Evolutionary conservation across 2,888 invertebrate species (phyloP), one percentile per base, ranked within the genome.

Genomic region (Meliscaeva auricollis): DNA sequence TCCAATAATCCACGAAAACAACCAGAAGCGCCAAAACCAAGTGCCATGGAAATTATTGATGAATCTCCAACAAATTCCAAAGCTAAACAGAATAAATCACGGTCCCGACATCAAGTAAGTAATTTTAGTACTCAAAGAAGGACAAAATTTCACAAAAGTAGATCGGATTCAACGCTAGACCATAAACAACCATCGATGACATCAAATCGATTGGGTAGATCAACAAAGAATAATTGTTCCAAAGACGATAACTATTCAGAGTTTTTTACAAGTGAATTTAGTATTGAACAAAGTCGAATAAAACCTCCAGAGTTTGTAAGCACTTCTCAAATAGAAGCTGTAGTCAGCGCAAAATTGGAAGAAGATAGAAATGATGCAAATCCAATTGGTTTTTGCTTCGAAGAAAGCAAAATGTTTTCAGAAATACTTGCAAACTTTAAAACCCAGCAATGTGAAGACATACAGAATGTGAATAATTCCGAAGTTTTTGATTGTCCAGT

Each of bases 221-320:
- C 74, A 3, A 60, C 15, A 1, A 54, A 46, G 7, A 38, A 13
- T 11, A 20, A 50, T 5, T 13, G 7, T 6, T 48, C 79, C 32
- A 79, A 60, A 68, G 80, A 75, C 26, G 80, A 84, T 8, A 74
- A 66, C 20, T 89, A 90, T 30, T 90, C 92, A 0, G 88, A 90
- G 5, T 90, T 90, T 11, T 91, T 92, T 52, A 88, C 88, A 22
- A 91, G 90, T 73, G 90, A 91, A 26, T 91, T 92, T 73, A 88
- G 88, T 11, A 77, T 89, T 48, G 88, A 89, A 1, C 87, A 88
- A 20, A 81, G 87, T 17, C 11, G 73, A 17, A 44, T 15, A 0
- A 75, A 50, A 26, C 78, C 11, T 0, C 8, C 11, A 0, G 88
- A 89, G 0, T 26, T 88, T 1, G 80, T 89, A 38, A 88, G 87